Evolutionary conservation across 2,888 invertebrate species (phyloP).

Genomic region (Drosophila mettleri): DNA sequence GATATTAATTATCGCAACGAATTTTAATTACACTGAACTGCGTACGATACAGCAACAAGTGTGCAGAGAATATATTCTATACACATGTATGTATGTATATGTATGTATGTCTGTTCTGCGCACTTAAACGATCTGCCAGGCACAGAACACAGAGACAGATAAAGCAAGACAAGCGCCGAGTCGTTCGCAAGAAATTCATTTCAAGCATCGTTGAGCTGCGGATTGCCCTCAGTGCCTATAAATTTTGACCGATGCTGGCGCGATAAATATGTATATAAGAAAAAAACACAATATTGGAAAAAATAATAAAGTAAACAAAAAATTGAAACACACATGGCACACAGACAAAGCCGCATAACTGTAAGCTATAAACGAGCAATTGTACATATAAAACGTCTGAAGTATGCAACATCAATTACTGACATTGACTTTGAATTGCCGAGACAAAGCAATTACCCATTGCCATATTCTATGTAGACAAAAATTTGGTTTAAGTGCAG

Average conservation of each 20-base stretch:
- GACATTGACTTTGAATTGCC: constrained; percentile 74
- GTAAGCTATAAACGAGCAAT: constrained; percentile 52
- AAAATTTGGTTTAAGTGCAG: constrained; percentile 39
- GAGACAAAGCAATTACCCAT: constrained; percentile 30
- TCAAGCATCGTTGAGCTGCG: constrained; percentile 66
- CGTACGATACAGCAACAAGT: constrained; percentile 43
- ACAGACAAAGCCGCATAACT: constrained; percentile 49
- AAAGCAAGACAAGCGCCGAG: constrained; percentile 30
- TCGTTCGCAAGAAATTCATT: constrained; percentile 66
- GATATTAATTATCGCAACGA: constrained; percentile 76
- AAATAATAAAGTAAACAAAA: not conserved
- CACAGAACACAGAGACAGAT: constrained; percentile 42
- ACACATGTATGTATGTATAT: not conserved
- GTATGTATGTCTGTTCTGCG: constrained; percentile 4
- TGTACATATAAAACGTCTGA: constrained; percentile 44
- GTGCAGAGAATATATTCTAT: constrained; percentile 21
- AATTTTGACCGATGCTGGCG: constrained; percentile 61
- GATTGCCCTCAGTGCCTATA: constrained; percentile 56
- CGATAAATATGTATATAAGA: constrained; percentile 59
- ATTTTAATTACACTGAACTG: constrained; percentile 66
- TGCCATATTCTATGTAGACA: constrained; percentile 7
- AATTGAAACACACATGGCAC: constrained; percentile 26
- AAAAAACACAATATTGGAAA: constrained; percentile 32
- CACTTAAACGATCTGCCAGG: constrained; percentile 51
- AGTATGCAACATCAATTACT: constrained; percentile 62